Conservation (phyloP, 2,113 vertebrate species). For the Arenaria interpres region DNA sequence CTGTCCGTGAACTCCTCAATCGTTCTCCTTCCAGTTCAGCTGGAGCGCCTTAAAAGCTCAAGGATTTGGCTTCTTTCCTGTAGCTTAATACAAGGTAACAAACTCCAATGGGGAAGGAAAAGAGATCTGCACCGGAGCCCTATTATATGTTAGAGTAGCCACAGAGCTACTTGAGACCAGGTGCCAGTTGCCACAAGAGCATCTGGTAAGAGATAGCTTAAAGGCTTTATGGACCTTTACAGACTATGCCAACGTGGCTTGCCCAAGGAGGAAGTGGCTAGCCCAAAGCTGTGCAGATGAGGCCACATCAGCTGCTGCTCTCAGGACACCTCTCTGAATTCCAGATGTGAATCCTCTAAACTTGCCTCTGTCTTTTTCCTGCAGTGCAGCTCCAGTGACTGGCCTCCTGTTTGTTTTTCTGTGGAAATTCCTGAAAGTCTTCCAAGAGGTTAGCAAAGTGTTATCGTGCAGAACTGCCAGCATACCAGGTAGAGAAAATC, state of each 20-base stretch:
- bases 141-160: neutral
- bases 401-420: neutral
- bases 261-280: neutral
- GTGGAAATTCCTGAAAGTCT: conserved; percentile 17
- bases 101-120: neutral
- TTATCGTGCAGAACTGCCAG: neutral
- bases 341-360: neutral
- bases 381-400: neutral
- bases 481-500: neutral
- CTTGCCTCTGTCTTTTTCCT: neutral
- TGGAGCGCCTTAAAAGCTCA: neutral
- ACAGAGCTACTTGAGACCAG: neutral
- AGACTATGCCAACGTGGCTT: accelerated
- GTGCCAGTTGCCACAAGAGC: neutral
- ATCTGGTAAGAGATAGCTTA: neutral
- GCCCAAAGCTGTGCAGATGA: accelerated
- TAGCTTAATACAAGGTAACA: neutral
- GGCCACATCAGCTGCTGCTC: neutral
- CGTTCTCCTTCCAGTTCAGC: neutral
- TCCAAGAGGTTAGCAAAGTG: neutral
- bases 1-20: neutral
- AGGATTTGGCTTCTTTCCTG: neutral
- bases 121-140: neutral
- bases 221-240: neutral
- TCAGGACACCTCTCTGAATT: neutral